phyloP scores from a whole-genome alignment of 2,113 vertebrate genomes.

The Sorex araneus region DNA sequence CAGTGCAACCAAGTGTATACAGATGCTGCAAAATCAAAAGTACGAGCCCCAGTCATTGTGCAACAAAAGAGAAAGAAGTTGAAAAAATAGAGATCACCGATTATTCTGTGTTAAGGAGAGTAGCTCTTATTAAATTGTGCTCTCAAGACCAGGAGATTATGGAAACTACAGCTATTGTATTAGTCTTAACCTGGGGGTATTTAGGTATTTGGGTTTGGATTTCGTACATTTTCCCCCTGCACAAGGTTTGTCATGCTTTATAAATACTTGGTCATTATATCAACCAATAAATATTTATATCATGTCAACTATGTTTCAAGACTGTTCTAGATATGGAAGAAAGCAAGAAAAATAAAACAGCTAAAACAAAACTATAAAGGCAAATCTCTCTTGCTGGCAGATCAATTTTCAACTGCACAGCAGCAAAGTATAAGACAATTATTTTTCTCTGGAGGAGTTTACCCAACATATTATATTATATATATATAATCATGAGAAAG shows the following conservation, averaged over 20 bases:
- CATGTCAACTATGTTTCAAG: background rate
- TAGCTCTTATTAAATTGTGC: background rate
- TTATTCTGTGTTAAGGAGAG: background rate
- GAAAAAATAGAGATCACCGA: background rate
- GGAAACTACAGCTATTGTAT: background rate
- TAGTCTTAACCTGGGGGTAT: background rate
- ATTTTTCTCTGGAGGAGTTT: slow-evolving; percentile 3
- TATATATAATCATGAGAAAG: background rate
- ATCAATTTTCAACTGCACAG: background rate
- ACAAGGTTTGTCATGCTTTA: background rate
- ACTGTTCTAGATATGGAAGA: background rate
- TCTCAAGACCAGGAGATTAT: accelerated
- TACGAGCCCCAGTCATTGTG: too few relatives aligned
- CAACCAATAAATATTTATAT: background rate
- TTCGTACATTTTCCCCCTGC: background rate
- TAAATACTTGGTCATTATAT: background rate
- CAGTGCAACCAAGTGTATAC: too few relatives aligned
- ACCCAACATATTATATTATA: background rate
- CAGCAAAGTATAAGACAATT: background rate
- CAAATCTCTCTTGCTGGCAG: background rate
- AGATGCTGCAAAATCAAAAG: too few relatives aligned
- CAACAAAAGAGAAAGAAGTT: too few relatives aligned
- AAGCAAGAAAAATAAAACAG: slow-evolving; percentile 1
- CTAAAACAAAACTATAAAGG: background rate
- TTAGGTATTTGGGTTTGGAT: background rate